Conservation (phyloP, 92 coral and sea anemone species). For the Zoanthus sansibaricus region DNA sequence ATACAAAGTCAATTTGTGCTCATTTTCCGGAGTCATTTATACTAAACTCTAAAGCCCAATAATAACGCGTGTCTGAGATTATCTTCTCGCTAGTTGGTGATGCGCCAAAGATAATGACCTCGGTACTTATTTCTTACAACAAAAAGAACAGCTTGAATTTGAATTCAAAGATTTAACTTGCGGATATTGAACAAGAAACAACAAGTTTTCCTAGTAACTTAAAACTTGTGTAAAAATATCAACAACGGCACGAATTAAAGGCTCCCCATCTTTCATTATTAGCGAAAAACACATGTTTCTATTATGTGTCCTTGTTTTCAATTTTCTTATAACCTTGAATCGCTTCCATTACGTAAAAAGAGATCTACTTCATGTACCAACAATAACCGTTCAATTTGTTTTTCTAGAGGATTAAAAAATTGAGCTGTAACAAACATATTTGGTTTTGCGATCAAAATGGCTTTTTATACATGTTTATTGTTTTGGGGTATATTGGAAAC, state of each 20-base stretch:
- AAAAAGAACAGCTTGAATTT: slow-evolving; percentile 13
- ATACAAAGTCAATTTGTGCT: too few relatives aligned
- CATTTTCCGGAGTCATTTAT: too few relatives aligned
- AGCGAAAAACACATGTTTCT: slow-evolving; percentile 12
- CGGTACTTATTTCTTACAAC: not conserved
- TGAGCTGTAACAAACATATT: not conserved
- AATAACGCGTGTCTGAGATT: not conserved
- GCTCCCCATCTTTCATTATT: not conserved
- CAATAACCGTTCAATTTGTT: not conserved
- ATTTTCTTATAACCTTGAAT: not conserved
- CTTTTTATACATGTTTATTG: not conserved
- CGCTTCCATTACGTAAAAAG: not conserved
- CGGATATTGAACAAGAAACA: slow-evolving; percentile 11
- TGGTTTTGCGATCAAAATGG: slow-evolving; percentile 27
- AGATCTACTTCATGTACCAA: not conserved
- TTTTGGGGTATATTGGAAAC: slow-evolving; percentile 14
- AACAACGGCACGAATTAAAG: not conserved
- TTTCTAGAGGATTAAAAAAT: not conserved
- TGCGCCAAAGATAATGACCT: not conserved
- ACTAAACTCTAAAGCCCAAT: too few relatives aligned
- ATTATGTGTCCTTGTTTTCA: not conserved
- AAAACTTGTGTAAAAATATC: slow-evolving; percentile 9
- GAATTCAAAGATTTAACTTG: not conserved
- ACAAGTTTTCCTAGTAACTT: slow-evolving; percentile 29
- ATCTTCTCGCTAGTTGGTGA: not conserved